Base-by-base conservation (phyloP, 1,140 invertebrate genomes). In the Drosophila kanapiae region DNA sequence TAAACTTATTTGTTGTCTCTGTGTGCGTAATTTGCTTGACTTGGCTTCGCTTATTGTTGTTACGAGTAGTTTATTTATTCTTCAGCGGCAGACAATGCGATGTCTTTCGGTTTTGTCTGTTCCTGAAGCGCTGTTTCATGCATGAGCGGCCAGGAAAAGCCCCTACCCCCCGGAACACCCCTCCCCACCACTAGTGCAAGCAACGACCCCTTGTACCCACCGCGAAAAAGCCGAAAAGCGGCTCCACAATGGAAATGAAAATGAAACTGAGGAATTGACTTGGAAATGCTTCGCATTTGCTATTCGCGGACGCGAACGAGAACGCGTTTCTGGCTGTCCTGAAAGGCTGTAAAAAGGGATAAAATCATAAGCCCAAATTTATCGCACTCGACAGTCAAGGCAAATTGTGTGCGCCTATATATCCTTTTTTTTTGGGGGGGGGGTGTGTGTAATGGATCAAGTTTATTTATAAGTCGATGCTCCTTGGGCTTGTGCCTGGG, bases 351-450 rank as follows among this genome's bases (percentile, higher is more conserved):
- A 82, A 87, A 72, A 86, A 88, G 68, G 85, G 84, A 88, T 88
- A 78, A 87, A 87, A 87, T 87, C 80, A 88, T 87, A 87, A 87
- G 84, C 85, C 85, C 77, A 78, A 87, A 87, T 88, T 88, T 87
- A 87, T 87, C 80, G 84, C 83, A 88, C 80, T 84, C 76, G 62
- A 83, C 80, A 64, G 61, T 54, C 54, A 58, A 62, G 76, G 56
- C 75, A 87, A 87, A 82, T 87, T 82, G 79, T 78, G 70, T 75
- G 42, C 67, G 67, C 65, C 53, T 70, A 72, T 72, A 38, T 48
- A 35, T 31, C 33, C 54, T 3, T 40, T 31, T 9, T 31, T 9
- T 23, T 23, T 23, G 23, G 1, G 1, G 1, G 23, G 1, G 27
- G 35, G 45, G 69, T 70, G 75, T 64, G 78, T 86, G 83, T 78